These are phyloP conservation scores for Lepidochitona cinerea DNA, from an alignment of 2,888 invertebrate genomes.

Conservation along the genomic window DNA sequence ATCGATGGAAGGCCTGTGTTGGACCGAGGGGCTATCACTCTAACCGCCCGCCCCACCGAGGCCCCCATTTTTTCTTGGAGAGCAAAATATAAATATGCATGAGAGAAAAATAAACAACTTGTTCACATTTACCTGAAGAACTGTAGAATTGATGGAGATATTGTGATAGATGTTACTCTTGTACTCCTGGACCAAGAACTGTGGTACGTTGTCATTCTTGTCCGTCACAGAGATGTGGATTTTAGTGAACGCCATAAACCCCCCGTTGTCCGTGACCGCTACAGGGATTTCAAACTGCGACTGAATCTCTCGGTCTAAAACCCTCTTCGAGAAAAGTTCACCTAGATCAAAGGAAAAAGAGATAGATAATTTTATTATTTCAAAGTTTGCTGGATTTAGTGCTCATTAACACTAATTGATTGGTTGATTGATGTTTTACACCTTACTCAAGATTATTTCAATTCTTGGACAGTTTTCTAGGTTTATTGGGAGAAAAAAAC, in stretches of 20 bases:
- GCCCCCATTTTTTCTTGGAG: too few relatives aligned
- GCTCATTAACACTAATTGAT: too few relatives aligned
- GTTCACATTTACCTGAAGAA: slow-evolving; percentile 55
- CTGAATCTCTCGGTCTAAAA: slow-evolving; percentile 85
- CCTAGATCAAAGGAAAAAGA: slow-evolving; percentile 45
- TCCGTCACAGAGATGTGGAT: slow-evolving; percentile 63
- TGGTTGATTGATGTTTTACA: too few relatives aligned
- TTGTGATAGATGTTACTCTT: slow-evolving; percentile 60
- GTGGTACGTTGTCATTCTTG: slow-evolving; percentile 69
- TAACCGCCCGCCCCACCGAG: too few relatives aligned
- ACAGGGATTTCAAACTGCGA: slow-evolving; percentile 62
- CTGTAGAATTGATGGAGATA: slow-evolving; percentile 51
- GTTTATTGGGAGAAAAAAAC: too few relatives aligned
- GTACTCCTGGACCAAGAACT: slow-evolving; percentile 67
- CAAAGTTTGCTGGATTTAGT: too few relatives aligned
- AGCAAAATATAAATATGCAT: too few relatives aligned
- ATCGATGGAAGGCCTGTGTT: too few relatives aligned
- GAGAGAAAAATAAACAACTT: background rate
- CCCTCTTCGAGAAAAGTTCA: slow-evolving; percentile 74
- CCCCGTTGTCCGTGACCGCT: slow-evolving; percentile 70
- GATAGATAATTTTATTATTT: background rate
- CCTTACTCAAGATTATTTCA: too few relatives aligned
- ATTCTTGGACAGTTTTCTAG: too few relatives aligned
- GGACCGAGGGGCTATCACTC: too few relatives aligned
- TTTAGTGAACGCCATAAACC: slow-evolving; percentile 59